Base-by-base conservation (phyloP, 2,113 vertebrate species). In the Ranitomeya imitator region DNA sequence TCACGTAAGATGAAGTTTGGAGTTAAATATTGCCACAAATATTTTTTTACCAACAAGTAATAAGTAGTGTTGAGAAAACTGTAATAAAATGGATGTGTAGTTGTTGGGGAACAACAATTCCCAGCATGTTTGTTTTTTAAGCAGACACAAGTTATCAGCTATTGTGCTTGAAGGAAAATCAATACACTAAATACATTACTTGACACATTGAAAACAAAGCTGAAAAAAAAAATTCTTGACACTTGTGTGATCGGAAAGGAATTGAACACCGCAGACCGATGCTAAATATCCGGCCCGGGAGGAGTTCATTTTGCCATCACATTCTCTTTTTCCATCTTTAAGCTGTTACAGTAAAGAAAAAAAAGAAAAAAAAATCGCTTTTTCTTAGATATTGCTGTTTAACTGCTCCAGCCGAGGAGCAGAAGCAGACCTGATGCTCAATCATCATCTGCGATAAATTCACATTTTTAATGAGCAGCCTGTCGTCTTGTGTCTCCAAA, bases 391-490 rank as follows among this genome's bases (percentile, higher is more conserved):
- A 92, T 92, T 90, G 91, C 92, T 88, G 81, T 93, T 93, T 94
- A 90, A 91, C 92, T 93, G 90, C 89, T 91, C 90, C 93, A 92
- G 86, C 89, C 90, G 92, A 95, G 95, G 94, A 89, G 90, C 91
- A 88, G 90, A 93, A 91, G 92, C 90, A 90, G 91, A 91, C 93
- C 94, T 88, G 79, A 93, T 91, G 90, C 91, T 94, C 94, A 92
- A 90, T 94, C 93, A 92, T 89, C 93, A 90, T 95, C 91, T 85
- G 91, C 76, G 79, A 90, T 87, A 90, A 78, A 92, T 93, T 91
- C 93, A 95, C 93, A 92, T 93, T 95, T 93, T 95, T 95, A 96
- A 94, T 93, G 93, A 96, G 94, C 90, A 93, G 93, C 92, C 93
- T 92, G 92, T 92, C 93, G 95, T 93, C 90, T 88, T 0, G 12